Percentiles rank a stretch among this genome's conserved stretches.
phyloP scores from a whole-genome alignment of 2,113 vertebrate genomes.

The Oncorhynchus mykiss region DNA sequence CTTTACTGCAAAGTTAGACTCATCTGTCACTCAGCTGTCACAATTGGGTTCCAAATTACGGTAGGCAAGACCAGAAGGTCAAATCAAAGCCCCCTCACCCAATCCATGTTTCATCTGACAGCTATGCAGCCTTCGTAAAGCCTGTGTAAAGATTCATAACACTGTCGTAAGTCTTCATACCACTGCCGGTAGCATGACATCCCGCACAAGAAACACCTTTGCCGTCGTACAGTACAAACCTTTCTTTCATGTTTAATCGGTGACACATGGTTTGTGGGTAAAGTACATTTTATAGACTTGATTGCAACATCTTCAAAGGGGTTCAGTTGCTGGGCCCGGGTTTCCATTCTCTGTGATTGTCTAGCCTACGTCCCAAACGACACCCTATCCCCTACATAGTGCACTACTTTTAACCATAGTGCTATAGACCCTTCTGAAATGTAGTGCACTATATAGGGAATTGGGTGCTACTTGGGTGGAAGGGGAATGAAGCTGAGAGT shows the following conservation, averaged over 20 bases:
- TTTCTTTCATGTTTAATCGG: not conserved
- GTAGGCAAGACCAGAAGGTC: not conserved
- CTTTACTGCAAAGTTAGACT: not conserved
- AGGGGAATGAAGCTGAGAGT: constrained; percentile 46
- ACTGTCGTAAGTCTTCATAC: not conserved
- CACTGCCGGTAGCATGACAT: constrained; percentile 2
- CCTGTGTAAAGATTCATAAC: not conserved
- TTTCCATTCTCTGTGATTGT: constrained; percentile 32
- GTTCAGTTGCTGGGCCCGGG: not conserved
- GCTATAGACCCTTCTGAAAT: not conserved
- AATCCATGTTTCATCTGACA: constrained; percentile 6
- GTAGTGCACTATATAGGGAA: not conserved
- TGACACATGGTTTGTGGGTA: constrained; percentile 26
- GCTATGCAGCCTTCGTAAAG: constrained; percentile 1
- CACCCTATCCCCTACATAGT: too few species aligned
- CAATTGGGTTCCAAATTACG: not conserved
- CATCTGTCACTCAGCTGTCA: not conserved
- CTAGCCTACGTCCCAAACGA: not conserved
- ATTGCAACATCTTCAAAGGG: constrained; percentile 36
- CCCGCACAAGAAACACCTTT: not conserved
- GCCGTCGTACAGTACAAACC: not conserved
- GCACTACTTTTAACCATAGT: not conserved
- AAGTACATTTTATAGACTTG: constrained; percentile 10
- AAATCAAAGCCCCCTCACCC: constrained; percentile 29
- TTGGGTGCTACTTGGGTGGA: constrained; percentile 58